Evolutionary conservation across 2,888 invertebrate species (phyloP), one percentile per base, ranked within the genome.

Genomic region (Calliphora vomitoria): DNA sequence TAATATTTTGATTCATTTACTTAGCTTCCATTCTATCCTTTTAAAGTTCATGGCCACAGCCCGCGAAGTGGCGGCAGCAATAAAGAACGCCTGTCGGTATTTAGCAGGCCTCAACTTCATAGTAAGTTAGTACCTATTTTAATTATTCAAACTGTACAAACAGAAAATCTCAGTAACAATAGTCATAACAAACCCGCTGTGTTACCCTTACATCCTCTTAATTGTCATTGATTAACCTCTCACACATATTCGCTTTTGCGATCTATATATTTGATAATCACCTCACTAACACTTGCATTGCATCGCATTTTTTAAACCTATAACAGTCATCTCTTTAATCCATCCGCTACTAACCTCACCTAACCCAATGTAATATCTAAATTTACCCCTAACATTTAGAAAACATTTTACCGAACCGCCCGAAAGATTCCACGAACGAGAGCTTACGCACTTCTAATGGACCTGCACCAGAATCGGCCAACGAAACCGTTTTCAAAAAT

Each of bases 41-140:
- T 50, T 50, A 35, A 75, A 91, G 93, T 90, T 25, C 92, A 92
- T 89, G 91, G 90, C 0, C 94, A 94, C 86, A 94, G 94, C 86
- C 93, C 94, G 2, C 89, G 91, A 44, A 88, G 90, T 71, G 90
- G 90, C 81, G 92, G 93, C 62, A 90, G 91, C 64, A 94, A 93
- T 88, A 94, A 94, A 90, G 94, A 94, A 88, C 94, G 94, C 89
- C 92, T 94, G 89, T 94, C 94, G 89, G 93, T 94, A 75, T 94
- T 94, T 88, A 94, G 94, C 90, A 94, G 94, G 92, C 94, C 94
- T 86, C 91, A 93, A 91, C 95, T 95, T 94, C 95, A 95, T 94
- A 95, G 95, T 95, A 95, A 95, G 95, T 95, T 95, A 95, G 95
- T 95, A 95, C 94, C 94, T 93, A 88, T 90, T 90, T 90, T 89